phyloP scores from a whole-genome alignment of 1,140 invertebrate genomes.

The Pteromalus puparum region DNA sequence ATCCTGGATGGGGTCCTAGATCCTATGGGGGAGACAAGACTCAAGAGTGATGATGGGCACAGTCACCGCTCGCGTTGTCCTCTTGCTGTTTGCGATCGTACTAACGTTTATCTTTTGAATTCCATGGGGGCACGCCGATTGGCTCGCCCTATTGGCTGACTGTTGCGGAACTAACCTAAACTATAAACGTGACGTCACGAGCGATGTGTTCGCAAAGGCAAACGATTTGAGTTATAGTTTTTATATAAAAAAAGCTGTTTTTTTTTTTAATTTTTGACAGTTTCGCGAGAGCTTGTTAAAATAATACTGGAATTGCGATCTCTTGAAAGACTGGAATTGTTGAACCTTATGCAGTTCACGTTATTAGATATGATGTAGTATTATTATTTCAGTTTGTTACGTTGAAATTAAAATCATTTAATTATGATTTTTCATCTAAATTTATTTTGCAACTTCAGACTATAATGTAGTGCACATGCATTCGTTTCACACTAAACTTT shows the following conservation, averaged over 20 bases:
- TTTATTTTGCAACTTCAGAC: no score
- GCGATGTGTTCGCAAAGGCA: background rate
- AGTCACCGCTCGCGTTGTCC: background rate
- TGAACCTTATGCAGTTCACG: no score
- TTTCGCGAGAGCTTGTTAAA: no score
- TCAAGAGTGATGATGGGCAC: background rate
- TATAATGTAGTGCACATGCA: no score
- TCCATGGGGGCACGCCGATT: constrained; percentile 1
- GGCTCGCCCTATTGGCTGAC: background rate
- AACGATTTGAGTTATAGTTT: background rate
- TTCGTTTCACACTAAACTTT: no score
- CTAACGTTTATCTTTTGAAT: constrained; percentile 51
- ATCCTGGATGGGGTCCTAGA: background rate
- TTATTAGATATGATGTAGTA: no score
- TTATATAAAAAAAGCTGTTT: background rate
- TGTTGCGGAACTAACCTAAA: background rate
- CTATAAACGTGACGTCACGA: background rate
- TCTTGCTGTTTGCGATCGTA: constrained; percentile 2
- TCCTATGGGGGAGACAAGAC: background rate
- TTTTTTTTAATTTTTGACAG: background rate
- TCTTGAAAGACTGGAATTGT: no score
- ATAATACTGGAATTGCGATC: no score
- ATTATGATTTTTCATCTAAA: no score
- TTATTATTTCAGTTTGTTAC: no score
- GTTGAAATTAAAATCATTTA: no score